Evolutionary conservation across 2,797 vertebrate species (phyloP), one percentile per base, ranked within the genome.

Genomic region (Leptatherina wallacei): DNA sequence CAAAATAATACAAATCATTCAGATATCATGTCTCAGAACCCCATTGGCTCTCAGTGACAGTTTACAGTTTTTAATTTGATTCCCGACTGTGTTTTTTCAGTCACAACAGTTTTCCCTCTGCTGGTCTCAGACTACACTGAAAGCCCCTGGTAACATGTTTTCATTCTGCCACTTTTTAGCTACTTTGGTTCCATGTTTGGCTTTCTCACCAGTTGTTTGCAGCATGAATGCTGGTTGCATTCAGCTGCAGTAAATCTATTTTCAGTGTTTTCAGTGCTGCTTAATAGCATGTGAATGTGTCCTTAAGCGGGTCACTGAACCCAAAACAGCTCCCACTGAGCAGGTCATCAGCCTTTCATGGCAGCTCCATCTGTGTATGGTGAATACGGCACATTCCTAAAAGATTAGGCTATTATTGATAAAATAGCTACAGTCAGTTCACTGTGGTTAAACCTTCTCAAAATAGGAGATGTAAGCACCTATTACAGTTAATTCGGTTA

Each of bases 301-400:
- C 73, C 64, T 66, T 56, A 40, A 71, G 61, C 42, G 35, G 59
- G 70, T 75, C 51, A 60, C 71, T 73, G 40, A 79, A 75, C 56
- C 32, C 51, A 51, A 33, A 71, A 44, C 40, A 22, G 47, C 60
- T 66, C 55, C 74, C 42, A 38, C 6, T 24, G 59, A 77, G 47
- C 47, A 49, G 62, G 61, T 69, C 62, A 63, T 64, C 24, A 65
- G 40, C 73, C 69, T 57, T 56, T 35, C 47, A 58, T 73, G 27
- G 51, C 65, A 44, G 65, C 65, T 38, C 52, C 56, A 18, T 71
- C 32, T 73, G 47, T 57, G 49, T 71, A 32, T 38, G 30, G 61
- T 30, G 27, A 55, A 55, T 32, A 32, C 8, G 29, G 75, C 36
- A 27, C 64, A 69, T 52, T 87, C 55, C 74, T 18, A 51, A 68